Conservation (phyloP, 2,888 invertebrate genomes). For the Drosophila colorata region DNA sequence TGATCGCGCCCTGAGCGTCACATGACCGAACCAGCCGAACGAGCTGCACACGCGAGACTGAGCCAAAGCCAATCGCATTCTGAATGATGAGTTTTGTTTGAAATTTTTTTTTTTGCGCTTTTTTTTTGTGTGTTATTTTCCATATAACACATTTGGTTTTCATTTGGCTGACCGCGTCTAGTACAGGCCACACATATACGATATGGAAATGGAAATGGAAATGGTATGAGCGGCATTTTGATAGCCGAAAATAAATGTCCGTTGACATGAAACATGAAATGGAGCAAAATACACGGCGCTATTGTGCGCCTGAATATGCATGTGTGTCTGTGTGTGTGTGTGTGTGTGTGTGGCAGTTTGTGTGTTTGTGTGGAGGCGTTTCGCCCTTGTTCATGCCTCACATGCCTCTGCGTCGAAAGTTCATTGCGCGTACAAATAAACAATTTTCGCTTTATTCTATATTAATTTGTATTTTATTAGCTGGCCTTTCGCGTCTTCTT, state of each 20-base stretch:
- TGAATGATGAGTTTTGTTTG: constrained; percentile 51
- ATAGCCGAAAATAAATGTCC: constrained; percentile 60
- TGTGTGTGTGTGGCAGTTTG: constrained; percentile 30
- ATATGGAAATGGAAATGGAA: constrained; percentile 35
- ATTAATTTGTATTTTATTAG: constrained; percentile 70
- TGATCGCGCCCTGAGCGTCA: constrained; percentile 45
- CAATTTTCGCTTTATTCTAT: constrained; percentile 57
- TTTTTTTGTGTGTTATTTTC: constrained; percentile 28
- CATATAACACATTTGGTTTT: constrained; percentile 59
- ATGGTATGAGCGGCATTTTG: constrained; percentile 57
- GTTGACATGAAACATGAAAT: constrained; percentile 58
- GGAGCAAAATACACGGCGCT: constrained; percentile 21
- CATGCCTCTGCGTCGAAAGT: constrained; percentile 39
- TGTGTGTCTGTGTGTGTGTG: constrained; percentile 5
- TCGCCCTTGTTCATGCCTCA: constrained; percentile 42
- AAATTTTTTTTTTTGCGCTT: constrained; percentile 22
- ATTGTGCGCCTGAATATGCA: constrained; percentile 7
- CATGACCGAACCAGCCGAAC: constrained; percentile 56
- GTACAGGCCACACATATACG: constrained; percentile 29
- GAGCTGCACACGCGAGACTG: constrained; percentile 74
- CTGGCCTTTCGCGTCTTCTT: constrained; percentile 46
- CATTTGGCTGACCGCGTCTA: constrained; percentile 46
- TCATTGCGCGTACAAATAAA: constrained; percentile 68
- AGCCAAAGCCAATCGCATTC: constrained; percentile 58
- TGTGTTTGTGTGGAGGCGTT: constrained; percentile 35